Evolutionary conservation across 2,888 invertebrate species (phyloP), one percentile per base, ranked within the genome.

Genomic region (Camptogramma bilineatum): DNA sequence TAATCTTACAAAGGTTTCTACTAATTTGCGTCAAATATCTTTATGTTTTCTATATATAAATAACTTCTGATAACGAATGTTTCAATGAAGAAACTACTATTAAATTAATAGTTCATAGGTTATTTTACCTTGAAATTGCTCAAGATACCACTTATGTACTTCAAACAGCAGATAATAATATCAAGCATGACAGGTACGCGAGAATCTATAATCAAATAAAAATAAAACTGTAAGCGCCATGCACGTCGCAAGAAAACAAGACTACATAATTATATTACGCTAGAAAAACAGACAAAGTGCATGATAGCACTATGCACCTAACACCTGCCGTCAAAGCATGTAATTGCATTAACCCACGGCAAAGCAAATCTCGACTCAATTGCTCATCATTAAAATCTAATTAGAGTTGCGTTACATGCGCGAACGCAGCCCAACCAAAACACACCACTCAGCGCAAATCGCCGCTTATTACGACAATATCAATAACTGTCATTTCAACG

Each of bases 401-500:
- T 91, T 91, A 91, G 84, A 80, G 81, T 81, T 83, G 76, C 81
- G 71, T 72, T 78, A 79, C 75, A 71, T 81, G 74, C 64, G 80
- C 84, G 79, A 83, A 77, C 76, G 79, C 69, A 63, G 68, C 75
- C 77, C 78, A 79, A 80, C 79, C 68, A 66, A 70, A 74, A 81
- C 61, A 83, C 85, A 81, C 81, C 82, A 76, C 77, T 70, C 75
- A 77, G 68, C 81, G 76, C 84, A 85, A 87, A 85, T 85, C 82
- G 79, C 71, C 82, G 76, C 84, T 83, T 85, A 86, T 85, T 87
- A 87, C 83, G 80, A 86, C 85, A 85, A 83, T 90, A 91, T 91
- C 89, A 90, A 91, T 91, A 89, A 87, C 89, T 91, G 90, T 91
- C 91, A 90, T 87, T 90, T 85, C 82, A 75, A 84, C 85, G 86